These are phyloP conservation scores for Oryzias woworae DNA, from an alignment of 2,113 vertebrate species.

Conservation along the genomic window DNA sequence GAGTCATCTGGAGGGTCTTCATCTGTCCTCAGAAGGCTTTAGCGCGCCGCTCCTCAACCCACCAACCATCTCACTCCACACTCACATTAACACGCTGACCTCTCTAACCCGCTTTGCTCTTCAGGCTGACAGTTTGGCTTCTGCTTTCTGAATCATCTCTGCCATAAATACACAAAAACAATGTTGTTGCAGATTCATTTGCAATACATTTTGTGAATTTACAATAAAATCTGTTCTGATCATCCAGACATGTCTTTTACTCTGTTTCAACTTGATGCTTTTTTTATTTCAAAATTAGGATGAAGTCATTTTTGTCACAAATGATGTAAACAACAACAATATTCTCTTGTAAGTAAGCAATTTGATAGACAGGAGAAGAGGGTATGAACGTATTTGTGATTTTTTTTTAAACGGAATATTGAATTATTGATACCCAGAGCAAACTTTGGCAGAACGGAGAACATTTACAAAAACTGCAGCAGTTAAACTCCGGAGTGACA, in stretches of 20 bases:
- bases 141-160: neutral
- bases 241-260: neutral
- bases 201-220: too few species aligned
- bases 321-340: too few species aligned
- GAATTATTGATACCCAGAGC: too few species aligned
- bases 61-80: slow-evolving; percentile 17
- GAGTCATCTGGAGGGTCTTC: slow-evolving; percentile 30
- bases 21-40: slow-evolving; percentile 33
- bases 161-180: neutral
- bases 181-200: too few species aligned
- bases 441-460: slow-evolving; percentile 1
- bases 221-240: neutral
- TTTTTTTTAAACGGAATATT: too few species aligned
- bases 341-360: too few species aligned
- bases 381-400: too few species aligned
- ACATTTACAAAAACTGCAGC: slow-evolving; percentile 23
- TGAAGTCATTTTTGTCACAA: too few species aligned
- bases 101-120: neutral
- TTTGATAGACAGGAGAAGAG: too few species aligned
- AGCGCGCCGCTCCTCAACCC: neutral
- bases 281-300: neutral
- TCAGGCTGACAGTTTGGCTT: neutral
- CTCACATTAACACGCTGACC: neutral
- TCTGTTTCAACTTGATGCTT: neutral
- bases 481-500: too few species aligned